Evolutionary conservation across 1,140 invertebrate genomes (phyloP).

Genomic region (Trachymyrmex septentrionalis): DNA sequence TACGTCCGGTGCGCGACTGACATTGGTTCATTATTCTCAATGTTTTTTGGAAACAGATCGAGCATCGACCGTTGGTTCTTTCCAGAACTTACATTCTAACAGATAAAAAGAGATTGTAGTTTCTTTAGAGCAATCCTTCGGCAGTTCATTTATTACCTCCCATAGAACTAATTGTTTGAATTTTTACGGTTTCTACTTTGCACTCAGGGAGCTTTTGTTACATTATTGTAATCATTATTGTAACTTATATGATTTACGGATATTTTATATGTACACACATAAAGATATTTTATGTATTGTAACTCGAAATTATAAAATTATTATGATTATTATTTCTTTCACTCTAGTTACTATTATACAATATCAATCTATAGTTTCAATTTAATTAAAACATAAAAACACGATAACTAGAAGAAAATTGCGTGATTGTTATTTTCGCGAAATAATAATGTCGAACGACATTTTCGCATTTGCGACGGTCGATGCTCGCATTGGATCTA

Average conservation of each 20-base stretch:
- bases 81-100: neutral
- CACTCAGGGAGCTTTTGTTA: neutral
- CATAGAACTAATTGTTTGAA: neutral
- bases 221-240: neutral
- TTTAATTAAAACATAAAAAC: slow-evolving; percentile 30
- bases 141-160: neutral
- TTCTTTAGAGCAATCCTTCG: neutral
- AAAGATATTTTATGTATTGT: neutral
- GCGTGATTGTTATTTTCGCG: slow-evolving; percentile 8
- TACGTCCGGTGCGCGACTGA: slow-evolving; percentile 48
- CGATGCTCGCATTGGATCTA: slow-evolving; percentile 31
- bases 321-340: neutral
- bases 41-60: neutral
- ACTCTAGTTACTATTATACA: neutral
- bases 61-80: slow-evolving; percentile 37
- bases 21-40: slow-evolving; percentile 46
- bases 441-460: neutral
- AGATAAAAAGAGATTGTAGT: neutral
- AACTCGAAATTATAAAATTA: neutral
- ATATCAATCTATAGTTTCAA: neutral
- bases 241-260: neutral
- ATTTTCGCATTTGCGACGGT: slow-evolving; percentile 33
- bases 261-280: neutral
- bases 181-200: neutral
- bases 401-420: slow-evolving; percentile 17